A percentile compares a stretch with the other conserved stretches of the same genome.
These are phyloP conservation scores for Ephialtes manifestator DNA, from an alignment of 2,888 invertebrate species.

Conservation along the genomic window DNA sequence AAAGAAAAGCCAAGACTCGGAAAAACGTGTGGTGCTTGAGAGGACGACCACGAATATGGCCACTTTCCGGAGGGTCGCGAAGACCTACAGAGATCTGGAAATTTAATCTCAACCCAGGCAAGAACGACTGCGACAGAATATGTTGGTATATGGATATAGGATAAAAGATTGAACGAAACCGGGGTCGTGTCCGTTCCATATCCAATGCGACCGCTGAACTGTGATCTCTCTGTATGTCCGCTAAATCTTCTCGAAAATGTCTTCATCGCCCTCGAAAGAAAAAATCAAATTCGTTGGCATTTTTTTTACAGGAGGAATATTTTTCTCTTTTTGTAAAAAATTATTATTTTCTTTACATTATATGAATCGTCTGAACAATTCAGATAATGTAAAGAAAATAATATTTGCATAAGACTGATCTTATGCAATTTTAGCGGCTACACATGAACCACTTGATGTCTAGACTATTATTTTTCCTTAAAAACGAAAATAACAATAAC, in stretches of 20 bases:
- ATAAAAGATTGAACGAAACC: conserved; percentile 1
- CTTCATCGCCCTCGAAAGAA: too few species aligned
- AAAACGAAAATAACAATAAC: too few species aligned
- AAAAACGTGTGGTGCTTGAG: conserved; percentile 5
- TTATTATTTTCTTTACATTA: too few species aligned
- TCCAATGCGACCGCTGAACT: neutral
- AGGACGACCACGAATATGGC: conserved; percentile 8
- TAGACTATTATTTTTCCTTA: too few species aligned
- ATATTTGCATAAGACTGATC: too few species aligned
- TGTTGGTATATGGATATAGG: conserved; percentile 1
- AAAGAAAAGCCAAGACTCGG: conserved; percentile 26
- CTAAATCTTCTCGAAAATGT: neutral
- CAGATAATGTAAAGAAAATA: too few species aligned
- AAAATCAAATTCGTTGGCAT: too few species aligned
- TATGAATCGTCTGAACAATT: too few species aligned
- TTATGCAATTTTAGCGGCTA: too few species aligned
- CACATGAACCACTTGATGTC: too few species aligned
- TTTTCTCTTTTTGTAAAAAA: too few species aligned
- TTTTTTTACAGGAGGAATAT: too few species aligned
- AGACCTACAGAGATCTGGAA: conserved; percentile 6
- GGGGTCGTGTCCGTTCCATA: conserved; percentile 2
- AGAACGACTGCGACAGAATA: conserved; percentile 11
- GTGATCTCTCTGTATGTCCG: neutral
- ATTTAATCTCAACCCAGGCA: conserved; percentile 24
- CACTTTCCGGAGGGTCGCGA: conserved; percentile 33